Evolutionary conservation across 2,888 invertebrate species (phyloP).

Genomic region (Campopleginae sp.): DNA sequence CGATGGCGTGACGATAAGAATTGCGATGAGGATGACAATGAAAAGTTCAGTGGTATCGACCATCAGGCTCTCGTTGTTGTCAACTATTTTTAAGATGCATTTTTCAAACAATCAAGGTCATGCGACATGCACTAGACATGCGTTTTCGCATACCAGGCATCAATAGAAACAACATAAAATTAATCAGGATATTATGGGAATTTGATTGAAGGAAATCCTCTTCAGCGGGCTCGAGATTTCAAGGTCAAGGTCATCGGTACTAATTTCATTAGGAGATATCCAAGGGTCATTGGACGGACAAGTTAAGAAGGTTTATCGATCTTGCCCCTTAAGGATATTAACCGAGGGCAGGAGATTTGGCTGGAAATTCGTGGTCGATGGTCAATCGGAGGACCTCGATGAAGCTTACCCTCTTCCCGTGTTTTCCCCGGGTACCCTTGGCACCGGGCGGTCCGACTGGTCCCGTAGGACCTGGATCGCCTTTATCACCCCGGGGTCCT

Average conservation of each 20-base stretch:
- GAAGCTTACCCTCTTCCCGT: conserved; percentile 95
- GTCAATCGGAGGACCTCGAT: conserved; percentile 81
- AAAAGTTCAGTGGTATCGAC: conserved; percentile 35
- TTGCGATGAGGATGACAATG: conserved; percentile 23
- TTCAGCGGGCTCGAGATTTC: conserved; percentile 10
- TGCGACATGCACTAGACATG: conserved; percentile 58
- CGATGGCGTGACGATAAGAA: conserved; percentile 17
- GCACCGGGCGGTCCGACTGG: conserved; percentile 93
- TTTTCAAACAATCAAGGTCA: conserved; percentile 53
- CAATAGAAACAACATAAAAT: conserved; percentile 45
- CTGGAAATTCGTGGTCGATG: conserved; percentile 65
- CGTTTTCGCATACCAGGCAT: conserved; percentile 58
- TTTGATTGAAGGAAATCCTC: conserved; percentile 26
- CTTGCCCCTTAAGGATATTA: conserved; percentile 54
- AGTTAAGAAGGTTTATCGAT: conserved; percentile 39
- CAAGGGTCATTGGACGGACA: conserved; percentile 40
- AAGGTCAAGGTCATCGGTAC: conserved; percentile 44
- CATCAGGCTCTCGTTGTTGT: conserved; percentile 34
- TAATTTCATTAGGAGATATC: conserved; percentile 29
- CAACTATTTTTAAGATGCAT: conserved; percentile 29
- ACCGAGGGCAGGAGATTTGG: conserved; percentile 51
- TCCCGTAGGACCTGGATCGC: conserved; percentile 91
- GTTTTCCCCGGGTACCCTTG: conserved; percentile 95
- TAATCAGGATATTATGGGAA: conserved; percentile 27
- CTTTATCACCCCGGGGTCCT: conserved; percentile 90